Conservation (phyloP, 2,888 invertebrate genomes). For the Drosophila formosana region DNA sequence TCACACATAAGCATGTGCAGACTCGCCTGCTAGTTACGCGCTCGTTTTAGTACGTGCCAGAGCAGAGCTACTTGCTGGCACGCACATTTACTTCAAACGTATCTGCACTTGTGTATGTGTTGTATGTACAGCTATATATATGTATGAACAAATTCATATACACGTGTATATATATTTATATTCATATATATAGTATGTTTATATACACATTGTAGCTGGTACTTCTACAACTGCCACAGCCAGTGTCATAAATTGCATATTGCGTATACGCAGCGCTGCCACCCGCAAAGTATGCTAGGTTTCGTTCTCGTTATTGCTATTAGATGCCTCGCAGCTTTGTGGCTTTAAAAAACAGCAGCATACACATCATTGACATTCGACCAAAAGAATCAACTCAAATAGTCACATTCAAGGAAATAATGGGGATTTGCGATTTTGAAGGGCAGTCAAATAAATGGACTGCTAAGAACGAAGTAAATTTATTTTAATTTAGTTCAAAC, state of each 20-base stretch:
- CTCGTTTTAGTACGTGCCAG: conserved; percentile 70
- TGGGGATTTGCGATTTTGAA: background rate
- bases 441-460: background rate
- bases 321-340: conserved; percentile 15
- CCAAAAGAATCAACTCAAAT: conserved; percentile 1
- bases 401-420: background rate
- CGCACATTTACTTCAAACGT: conserved; percentile 60
- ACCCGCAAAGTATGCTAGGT: conserved; percentile 52
- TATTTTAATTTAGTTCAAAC: background rate
- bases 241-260: conserved; percentile 50
- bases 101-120: background rate
- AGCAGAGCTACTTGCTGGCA: conserved; percentile 69
- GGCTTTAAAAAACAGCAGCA: conserved; percentile 18
- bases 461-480: background rate
- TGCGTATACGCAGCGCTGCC: conserved; percentile 57
- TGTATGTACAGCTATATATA: background rate
- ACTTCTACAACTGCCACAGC: conserved; percentile 39
- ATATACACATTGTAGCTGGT: conserved; percentile 31
- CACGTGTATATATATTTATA: background rate
- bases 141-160: conserved; percentile 2
- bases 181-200: conserved; percentile 13
- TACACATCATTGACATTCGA: conserved; percentile 29
- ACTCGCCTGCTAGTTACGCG: conserved; percentile 61
- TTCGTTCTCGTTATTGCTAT: conserved; percentile 3
- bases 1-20: conserved; percentile 14